Evolutionary conservation across 2,888 invertebrate genomes (phyloP).

Genomic region (Biston stratarius): DNA sequence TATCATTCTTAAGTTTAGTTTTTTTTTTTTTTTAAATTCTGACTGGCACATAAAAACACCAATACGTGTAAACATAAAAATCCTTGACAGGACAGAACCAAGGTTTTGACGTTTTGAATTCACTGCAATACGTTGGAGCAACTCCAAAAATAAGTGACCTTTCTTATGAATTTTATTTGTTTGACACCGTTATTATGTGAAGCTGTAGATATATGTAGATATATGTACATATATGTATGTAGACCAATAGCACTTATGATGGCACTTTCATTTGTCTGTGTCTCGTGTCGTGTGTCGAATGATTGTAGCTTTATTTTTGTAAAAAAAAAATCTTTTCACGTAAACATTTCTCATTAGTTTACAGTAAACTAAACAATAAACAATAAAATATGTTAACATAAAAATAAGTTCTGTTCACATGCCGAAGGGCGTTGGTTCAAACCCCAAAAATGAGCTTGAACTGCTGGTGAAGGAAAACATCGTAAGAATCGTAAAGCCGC

Average conservation of each 20-base stretch:
- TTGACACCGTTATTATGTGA: constrained; percentile 4
- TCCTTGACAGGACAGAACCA: neutral
- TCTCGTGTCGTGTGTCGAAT: too few species aligned
- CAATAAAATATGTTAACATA: too few species aligned
- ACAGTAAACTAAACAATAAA: too few species aligned
- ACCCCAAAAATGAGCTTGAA: too few species aligned
- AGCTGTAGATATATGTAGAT: neutral
- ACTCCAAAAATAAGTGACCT: constrained; percentile 18
- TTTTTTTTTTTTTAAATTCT: neutral
- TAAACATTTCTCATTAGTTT: too few species aligned
- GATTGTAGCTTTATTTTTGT: too few species aligned
- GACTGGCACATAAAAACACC: neutral
- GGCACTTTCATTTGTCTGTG: neutral
- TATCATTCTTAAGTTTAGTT: too few species aligned
- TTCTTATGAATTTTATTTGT: constrained; percentile 9
- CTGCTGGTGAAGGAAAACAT: too few species aligned
- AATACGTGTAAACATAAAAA: neutral
- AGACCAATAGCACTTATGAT: neutral
- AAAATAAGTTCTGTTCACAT: too few species aligned
- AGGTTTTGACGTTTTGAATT: constrained; percentile 7
- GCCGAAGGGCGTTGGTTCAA: too few species aligned
- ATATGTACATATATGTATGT: neutral
- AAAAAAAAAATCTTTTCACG: too few species aligned
- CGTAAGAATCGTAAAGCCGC: too few species aligned
- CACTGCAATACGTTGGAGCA: constrained; percentile 4